Base-by-base conservation (phyloP, 2,797 vertebrate species). In the Lophotriccus pileatus region DNA sequence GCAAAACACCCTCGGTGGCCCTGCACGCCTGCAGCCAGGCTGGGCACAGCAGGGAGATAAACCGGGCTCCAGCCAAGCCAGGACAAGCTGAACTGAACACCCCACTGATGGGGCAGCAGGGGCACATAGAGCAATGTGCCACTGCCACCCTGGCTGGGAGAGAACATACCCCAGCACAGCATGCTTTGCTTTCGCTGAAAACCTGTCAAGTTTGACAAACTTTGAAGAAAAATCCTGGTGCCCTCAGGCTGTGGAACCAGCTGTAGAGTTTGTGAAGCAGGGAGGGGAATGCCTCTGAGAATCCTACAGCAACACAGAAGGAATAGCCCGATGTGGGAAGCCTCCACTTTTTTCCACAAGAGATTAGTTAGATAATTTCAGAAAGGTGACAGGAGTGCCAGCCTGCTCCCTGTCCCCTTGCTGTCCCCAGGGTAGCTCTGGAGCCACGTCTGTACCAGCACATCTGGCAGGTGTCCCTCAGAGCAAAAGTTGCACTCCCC, bases 111-210 rank as follows among this genome's bases (percentile, higher is more conserved):
- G 39, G 36, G 21, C 34, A 43, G 10, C 20, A 5, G 14, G n/a
- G 24, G 27, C 24, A 43, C 2, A 0, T 1, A 46, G 20, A 59
- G 14, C 8, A 17, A 25, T 0, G 1, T 18, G 39, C 28, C 25
- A 24, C 69, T 24, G 50, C 30, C 55, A 53, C 59, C 19, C 50
- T 4, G 3, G 37, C 59, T 14, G 10, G 37, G 27, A 86, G 70
- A 7, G 77, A 78, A 64, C 58, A 50, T n/a, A 23, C 16, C 37
- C 49, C 1, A 0, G 44, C 41, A 59, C 66, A 36, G 23, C 46
- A 44, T 2, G 0, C 58, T 78, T 56, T 4, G 1, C 70, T 91
- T 75, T 66, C 78, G 19, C 0, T 21, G 70, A 17, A 66, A 91
- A 41, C 19, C 82, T 91, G 66, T 66, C 28, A 87, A 91, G 81